Base-by-base conservation (phyloP, 2,113 vertebrate genomes). In the Rhinolophus ferrumequinum region DNA sequence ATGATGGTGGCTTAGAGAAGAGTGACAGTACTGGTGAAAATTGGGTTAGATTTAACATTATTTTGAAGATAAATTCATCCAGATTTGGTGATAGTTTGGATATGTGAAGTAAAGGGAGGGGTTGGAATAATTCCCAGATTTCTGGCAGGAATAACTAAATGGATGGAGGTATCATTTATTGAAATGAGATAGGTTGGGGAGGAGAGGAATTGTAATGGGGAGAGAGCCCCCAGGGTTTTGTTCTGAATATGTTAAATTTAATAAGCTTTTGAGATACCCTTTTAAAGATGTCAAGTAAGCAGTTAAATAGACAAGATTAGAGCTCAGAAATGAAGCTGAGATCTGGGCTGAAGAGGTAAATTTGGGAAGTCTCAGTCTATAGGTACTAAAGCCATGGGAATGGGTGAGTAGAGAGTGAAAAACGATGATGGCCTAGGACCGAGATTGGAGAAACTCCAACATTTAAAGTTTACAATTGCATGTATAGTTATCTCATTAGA, bases 191-290 rank as follows among this genome's bases (percentile, higher is more conserved):
- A 76, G n/a, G 4, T 21, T 81, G 50, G 15, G 44, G 35, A 75
- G 41, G 66, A 79, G 41, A 95, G 54, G 70, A 19, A 76, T 28
- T 70, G 28, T 60, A 72, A 82, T 38, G 26, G 13, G 13, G 54
- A 85, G 66, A 44, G 41, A 44, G 41, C 26, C 21, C 67, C 35
- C 73, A 70, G 62, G 30, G 28, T 86, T 93, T 95, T 88, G 9
- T 90, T 97, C 90, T 26, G 62, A 81, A 66, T 94, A 76, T 33
- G 67, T 73, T 84, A 86, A 54, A 72, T 62, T 73, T 47, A 88
- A 88, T 85, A 88, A 54, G 8, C 30, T 60, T 88, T 82, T 41
- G 52, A 93, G 24, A 52, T 77, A 80, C 60, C n/a, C 30, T 56
- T 87, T 77, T 77, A 70, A 81, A 92, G 47, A 66, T 72, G 44